Base-by-base conservation (phyloP, 2,113 vertebrate genomes). In the Seriola dumerili region DNA sequence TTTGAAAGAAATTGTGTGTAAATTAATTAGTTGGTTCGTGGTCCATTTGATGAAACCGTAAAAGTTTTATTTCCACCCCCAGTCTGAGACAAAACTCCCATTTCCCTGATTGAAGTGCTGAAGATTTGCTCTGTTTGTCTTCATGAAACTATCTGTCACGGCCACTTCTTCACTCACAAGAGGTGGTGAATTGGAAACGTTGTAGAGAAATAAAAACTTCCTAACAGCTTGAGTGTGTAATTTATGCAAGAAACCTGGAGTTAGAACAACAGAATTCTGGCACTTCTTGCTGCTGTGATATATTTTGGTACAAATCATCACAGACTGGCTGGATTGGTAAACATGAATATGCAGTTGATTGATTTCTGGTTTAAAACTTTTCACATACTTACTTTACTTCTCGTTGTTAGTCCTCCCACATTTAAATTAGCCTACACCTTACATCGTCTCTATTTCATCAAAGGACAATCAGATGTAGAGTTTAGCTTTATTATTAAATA, bases 211-310 rank as follows among this genome's bases (percentile, higher is more conserved):
- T 32, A 61, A 62, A 73, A 23, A 48, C 40, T 23, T 34, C 29
- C 10, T 1, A 44, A 10, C 5, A 73, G 55, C 55, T 3, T 59
- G 57, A 61, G 38, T 46, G 70, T 34, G 40, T 7, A 5, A 44
- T 72, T 72, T n/a, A 44, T 44, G 52, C n/a, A 44, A 34, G 11
- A n/a, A n/a, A 72, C 40, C 25, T 61, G 38, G 40, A 73, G 23
- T 73, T 9, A 8, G 40, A 44, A 32, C 40, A 34, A 23, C 32
- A 1, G n/a, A 16, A n/a, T 29, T 8, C 58, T 25, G 23, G 40
- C 55, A 34, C 55, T 16, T 59, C 11, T 16, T 32, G 14, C 21
- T 5, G 1, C 36, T 61, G 29, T 11, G 12, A 62, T 13, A 48
- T 63, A 2, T 23, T 50, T 65, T 29, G 72, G 32, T 52, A 16